Evolutionary conservation across 1,140 invertebrate genomes (phyloP).

Genomic region (Eubasilissa regina): DNA sequence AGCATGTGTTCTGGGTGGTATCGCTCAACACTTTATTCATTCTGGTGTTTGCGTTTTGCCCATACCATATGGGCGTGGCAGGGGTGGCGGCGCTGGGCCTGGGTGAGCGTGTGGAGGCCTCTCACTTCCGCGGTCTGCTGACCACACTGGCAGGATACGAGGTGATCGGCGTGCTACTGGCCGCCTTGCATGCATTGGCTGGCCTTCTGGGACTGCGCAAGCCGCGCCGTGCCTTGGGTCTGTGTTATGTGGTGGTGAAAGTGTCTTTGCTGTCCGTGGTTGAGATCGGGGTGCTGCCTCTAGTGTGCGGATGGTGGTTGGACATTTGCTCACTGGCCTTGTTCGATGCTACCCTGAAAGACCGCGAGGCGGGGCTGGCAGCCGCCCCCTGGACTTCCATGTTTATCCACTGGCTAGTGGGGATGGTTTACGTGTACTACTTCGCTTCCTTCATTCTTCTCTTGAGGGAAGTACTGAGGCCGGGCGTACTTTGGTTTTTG

Average conservation of each 20-base stretch:
- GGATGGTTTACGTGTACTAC: conserved; percentile 99
- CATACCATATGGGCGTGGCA: conserved; percentile 94
- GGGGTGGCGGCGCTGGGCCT: conserved; percentile 79
- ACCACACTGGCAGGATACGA: conserved; percentile 96
- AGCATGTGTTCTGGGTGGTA: conserved; percentile 99
- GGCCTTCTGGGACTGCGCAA: conserved; percentile 83
- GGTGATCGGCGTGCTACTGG: conserved; percentile 88
- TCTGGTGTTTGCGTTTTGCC: conserved; percentile 94
- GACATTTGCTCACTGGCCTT: conserved; percentile 97
- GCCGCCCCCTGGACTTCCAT: conserved; percentile 95
- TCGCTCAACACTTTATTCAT: conserved; percentile 98
- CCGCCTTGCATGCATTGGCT: conserved; percentile 86
- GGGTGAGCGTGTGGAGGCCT: conserved; percentile 79
- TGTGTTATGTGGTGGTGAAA: conserved; percentile 98
- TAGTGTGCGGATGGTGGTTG: conserved; percentile 99
- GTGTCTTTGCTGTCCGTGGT: conserved; percentile 92
- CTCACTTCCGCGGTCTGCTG: conserved; percentile 93
- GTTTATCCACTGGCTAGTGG: conserved; percentile 99
- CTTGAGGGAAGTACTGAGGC: conserved; percentile 93
- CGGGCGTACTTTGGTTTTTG: conserved; percentile 97
- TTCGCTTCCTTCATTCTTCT: conserved; percentile 98
- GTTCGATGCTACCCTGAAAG: conserved; percentile 93
- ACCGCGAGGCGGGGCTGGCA: conserved; percentile 89
- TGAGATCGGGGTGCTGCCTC: conserved; percentile 96
- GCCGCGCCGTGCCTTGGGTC: conserved; percentile 89